These are phyloP conservation scores for Odontophorus gujanensis DNA, from an alignment of 2,113 vertebrate species.

Conservation along the genomic window DNA sequence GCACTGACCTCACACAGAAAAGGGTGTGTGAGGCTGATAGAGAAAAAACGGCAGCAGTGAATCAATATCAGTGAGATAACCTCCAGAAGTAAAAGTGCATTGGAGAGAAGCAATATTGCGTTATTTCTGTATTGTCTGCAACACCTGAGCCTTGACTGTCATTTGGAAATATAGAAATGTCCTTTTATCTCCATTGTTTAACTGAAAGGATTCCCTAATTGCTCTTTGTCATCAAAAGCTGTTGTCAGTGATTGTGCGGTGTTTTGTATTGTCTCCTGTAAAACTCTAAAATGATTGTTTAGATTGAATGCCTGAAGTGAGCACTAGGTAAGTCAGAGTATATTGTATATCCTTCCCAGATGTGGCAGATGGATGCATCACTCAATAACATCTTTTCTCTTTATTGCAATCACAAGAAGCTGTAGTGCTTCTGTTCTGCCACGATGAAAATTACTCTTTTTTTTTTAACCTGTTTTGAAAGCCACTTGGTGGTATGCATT, in stretches of 20 bases:
- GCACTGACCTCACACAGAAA: background rate
- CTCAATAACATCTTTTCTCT: background rate
- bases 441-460: background rate
- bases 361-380: background rate
- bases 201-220: conserved; percentile 16
- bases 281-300: conserved; percentile 32
- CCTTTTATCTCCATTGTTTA: conserved; percentile 47
- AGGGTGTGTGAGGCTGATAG: background rate
- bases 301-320: conserved; percentile 18
- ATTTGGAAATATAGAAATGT: conserved; percentile 51
- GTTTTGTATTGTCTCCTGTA: conserved; percentile 32
- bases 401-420: background rate
- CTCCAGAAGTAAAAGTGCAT: conserved; percentile 42
- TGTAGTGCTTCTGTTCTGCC: conserved; percentile 39
- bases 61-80: conserved; percentile 56
- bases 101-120: conserved; percentile 5
- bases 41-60: conserved; percentile 32
- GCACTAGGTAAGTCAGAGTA: background rate
- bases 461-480: background rate
- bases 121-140: conserved; percentile 54
- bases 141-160: conserved; percentile 43
- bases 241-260: background rate
- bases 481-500: background rate
- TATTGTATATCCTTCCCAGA: background rate
- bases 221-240: conserved; percentile 14